A percentile compares a stretch with the other conserved stretches of the same genome.
These are phyloP conservation scores for Acleris laterana DNA, from an alignment of 2,888 invertebrate species.

Conservation along the genomic window DNA sequence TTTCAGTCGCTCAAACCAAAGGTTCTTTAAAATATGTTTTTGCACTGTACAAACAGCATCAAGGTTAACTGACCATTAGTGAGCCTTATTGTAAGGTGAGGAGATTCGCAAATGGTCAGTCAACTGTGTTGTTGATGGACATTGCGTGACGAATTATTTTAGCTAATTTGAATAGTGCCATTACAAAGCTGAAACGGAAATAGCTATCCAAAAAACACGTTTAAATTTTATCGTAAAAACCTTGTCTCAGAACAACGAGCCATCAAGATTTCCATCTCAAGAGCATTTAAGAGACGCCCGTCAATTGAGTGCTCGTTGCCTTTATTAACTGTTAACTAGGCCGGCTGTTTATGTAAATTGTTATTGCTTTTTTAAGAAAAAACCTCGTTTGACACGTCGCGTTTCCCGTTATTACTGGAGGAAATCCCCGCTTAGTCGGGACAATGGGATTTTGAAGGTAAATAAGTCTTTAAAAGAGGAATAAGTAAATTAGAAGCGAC, in stretches of 20 bases:
- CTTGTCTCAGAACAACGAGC: conserved; percentile 72
- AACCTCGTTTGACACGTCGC: conserved; percentile 80
- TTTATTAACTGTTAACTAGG: conserved; percentile 84
- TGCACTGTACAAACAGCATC: not conserved
- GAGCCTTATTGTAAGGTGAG: too few species aligned
- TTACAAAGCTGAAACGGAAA: not conserved
- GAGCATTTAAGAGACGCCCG: conserved; percentile 71
- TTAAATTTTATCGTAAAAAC: conserved; percentile 49
- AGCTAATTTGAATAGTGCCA: not conserved
- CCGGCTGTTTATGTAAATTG: conserved; percentile 84
- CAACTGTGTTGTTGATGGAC: too few species aligned
- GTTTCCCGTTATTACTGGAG: conserved; percentile 70
- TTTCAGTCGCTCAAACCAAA: not conserved
- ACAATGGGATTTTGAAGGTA: conserved; percentile 86
- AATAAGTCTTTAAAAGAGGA: conserved; percentile 90
- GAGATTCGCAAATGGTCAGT: too few species aligned
- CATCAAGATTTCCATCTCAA: conserved; percentile 78
- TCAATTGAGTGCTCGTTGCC: conserved; percentile 80
- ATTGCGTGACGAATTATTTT: not conserved
- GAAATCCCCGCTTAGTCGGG: conserved; percentile 66
- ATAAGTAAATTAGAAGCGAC: conserved; percentile 92
- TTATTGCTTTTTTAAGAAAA: conserved; percentile 82
- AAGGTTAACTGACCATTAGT: too few species aligned
- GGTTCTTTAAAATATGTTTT: not conserved
- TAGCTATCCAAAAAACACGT: not conserved